Conservation (phyloP, 2,113 vertebrate genomes). For the Chauna torquata region DNA sequence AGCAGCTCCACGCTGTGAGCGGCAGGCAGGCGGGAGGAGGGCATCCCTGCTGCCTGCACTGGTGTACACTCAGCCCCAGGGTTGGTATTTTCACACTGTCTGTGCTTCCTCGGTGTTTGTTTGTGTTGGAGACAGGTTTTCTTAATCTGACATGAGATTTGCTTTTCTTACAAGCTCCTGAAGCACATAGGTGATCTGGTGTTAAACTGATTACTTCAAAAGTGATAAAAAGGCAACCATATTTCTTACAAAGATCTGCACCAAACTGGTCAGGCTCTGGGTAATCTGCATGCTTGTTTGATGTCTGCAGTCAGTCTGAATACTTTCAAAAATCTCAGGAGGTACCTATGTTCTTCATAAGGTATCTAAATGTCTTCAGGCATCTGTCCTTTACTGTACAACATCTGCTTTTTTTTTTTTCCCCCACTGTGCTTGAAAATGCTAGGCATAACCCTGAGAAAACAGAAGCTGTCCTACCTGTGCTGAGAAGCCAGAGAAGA, state of each 20-base stretch:
- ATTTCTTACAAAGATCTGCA: background rate
- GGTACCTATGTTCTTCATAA: background rate
- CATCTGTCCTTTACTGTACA: background rate
- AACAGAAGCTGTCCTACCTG: constrained; percentile 78
- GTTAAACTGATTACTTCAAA: background rate
- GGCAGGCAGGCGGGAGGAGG: background rate
- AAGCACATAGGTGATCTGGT: background rate
- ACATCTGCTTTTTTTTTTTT: background rate
- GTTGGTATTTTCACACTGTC: background rate
- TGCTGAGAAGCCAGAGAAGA: constrained; percentile 95
- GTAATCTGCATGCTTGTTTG: background rate
- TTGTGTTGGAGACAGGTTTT: background rate
- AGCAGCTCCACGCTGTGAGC: background rate
- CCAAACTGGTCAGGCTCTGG: background rate
- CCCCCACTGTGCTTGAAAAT: background rate
- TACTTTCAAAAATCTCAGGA: background rate
- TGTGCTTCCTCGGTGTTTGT: fast-evolving
- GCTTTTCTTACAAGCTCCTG: background rate
- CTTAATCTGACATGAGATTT: background rate
- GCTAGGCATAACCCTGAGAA: background rate
- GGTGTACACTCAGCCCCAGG: background rate
- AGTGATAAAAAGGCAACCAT: background rate
- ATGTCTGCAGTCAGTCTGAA: background rate
- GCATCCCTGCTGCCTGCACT: background rate
- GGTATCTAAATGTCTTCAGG: background rate